A percentile compares a stretch with the other conserved stretches of the same genome.
Conservation (phyloP, 2,888 invertebrate genomes). For the Stramonita haemastoma region DNA sequence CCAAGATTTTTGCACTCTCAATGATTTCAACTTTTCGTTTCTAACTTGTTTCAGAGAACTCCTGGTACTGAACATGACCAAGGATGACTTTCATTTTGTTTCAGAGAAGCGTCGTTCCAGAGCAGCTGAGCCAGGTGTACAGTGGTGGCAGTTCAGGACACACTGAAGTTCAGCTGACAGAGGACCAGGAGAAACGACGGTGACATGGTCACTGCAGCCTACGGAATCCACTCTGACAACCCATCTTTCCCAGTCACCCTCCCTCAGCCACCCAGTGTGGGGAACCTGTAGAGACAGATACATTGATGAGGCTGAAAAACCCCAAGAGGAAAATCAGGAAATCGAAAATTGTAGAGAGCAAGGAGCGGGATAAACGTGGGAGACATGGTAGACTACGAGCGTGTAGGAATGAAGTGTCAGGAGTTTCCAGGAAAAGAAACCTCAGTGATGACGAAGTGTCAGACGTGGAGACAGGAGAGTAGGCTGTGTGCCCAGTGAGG, state of each 20-base stretch:
- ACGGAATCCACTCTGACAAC: conserved; percentile 19
- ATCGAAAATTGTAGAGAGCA: background rate
- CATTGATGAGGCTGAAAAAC: background rate
- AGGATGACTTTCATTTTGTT: background rate
- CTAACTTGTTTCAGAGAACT: background rate
- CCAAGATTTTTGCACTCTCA: too few relatives aligned
- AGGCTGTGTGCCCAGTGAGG: background rate
- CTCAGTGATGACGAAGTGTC: background rate
- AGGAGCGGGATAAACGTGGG: background rate
- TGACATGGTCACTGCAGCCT: conserved; percentile 33
- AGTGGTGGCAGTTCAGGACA: background rate
- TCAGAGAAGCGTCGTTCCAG: conserved; percentile 51
- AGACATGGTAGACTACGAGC: background rate
- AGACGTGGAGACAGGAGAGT: conserved; percentile 4
- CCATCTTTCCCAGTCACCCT: conserved; percentile 25
- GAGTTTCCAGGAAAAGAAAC: background rate
- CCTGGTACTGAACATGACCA: background rate
- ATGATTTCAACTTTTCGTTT: too few relatives aligned
- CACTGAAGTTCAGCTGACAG: conserved; percentile 34
- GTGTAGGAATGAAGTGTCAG: background rate
- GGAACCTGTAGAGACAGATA: background rate
- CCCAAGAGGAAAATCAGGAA: background rate
- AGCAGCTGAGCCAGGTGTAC: conserved; percentile 23
- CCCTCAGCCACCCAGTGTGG: background rate
- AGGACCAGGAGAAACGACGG: conserved; percentile 37